A percentile compares a stretch with the other conserved stretches of the same genome.
Conservation (phyloP, 2,113 vertebrate genomes). For the Ellobius talpinus region DNA sequence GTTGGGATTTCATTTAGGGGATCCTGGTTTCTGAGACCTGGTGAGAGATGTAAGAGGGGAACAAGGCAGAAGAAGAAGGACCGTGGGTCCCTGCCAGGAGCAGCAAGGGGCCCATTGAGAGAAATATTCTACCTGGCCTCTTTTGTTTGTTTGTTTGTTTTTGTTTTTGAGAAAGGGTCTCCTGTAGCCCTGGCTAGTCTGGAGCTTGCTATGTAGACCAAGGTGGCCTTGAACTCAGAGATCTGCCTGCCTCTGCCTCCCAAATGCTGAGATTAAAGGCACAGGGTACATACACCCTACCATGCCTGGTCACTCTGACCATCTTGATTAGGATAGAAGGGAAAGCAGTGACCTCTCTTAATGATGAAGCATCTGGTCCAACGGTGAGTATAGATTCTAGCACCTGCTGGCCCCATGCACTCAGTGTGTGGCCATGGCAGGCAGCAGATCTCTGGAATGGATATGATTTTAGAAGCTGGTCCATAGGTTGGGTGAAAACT, state of each 20-base stretch:
- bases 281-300: background rate
- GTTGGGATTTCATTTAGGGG: background rate
- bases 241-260: background rate
- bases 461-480: background rate
- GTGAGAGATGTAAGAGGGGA: fast-evolving
- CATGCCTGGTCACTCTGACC: background rate
- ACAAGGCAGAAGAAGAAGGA: too few relatives aligned
- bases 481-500: background rate
- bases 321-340: background rate
- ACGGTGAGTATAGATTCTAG: fast-evolving
- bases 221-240: background rate
- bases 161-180: background rate
- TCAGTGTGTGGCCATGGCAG: background rate
- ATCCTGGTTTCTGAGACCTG: background rate
- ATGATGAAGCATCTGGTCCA: fast-evolving
- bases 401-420: background rate
- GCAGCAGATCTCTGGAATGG: background rate
- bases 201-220: background rate
- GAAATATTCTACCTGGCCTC: background rate
- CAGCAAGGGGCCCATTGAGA: background rate
- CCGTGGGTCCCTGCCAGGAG: background rate
- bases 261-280: background rate
- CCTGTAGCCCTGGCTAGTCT: background rate
- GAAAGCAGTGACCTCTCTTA: background rate
- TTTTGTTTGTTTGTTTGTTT: background rate